Evolutionary conservation across 2,113 vertebrate genomes (phyloP).

Genomic region (Vulpes lagopus): DNA sequence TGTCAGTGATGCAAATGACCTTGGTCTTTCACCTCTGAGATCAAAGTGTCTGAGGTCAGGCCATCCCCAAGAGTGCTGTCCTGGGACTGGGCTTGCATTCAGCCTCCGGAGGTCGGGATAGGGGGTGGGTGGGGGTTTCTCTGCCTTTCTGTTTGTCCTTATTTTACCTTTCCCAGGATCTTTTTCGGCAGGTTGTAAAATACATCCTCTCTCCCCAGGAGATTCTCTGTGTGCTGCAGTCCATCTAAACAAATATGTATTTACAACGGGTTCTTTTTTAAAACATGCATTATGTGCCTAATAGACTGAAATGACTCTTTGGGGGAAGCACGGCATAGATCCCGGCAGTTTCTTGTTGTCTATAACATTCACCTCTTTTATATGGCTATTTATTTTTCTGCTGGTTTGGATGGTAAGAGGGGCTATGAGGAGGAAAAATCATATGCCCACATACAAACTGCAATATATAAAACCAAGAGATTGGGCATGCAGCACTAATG

Average conservation of each 20-base stretch:
- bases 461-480: conserved; percentile 54
- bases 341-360: conserved; percentile 69
- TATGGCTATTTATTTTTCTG: conserved; percentile 81
- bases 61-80: accelerated
- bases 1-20: background rate
- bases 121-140: background rate
- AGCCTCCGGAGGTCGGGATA: accelerated
- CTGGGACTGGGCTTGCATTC: background rate
- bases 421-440: conserved; percentile 55
- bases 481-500: conserved; percentile 51
- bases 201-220: conserved; percentile 70
- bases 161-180: conserved; percentile 62
- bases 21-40: background rate
- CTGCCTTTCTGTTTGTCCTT: background rate
- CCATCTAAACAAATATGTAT: conserved; percentile 82
- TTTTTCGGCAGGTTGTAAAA: conserved; percentile 78
- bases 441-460: background rate
- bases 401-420: conserved; percentile 72
- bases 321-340: conserved; percentile 70
- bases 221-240: conserved; percentile 62
- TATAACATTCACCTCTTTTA: conserved; percentile 82
- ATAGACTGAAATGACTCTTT: conserved; percentile 83
- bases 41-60: background rate
- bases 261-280: conserved; percentile 78
- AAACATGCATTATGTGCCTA: conserved; percentile 84